Evolutionary conservation across 2,888 invertebrate species (phyloP).

Genomic region (Brachyptera risi): DNA sequence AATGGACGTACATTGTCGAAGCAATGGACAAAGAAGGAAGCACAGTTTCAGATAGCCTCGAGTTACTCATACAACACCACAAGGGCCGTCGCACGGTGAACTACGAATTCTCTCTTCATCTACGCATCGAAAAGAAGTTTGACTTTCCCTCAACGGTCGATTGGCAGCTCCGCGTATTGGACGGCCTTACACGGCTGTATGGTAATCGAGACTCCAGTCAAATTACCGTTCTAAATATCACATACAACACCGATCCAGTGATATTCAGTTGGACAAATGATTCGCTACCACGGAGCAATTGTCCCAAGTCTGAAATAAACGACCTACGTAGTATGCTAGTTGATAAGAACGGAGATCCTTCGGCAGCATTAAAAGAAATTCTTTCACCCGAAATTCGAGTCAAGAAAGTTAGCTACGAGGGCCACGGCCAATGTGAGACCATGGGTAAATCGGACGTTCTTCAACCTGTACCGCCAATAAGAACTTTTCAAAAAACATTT

Average conservation of each 20-base stretch:
- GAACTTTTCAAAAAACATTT: constrained; percentile 58
- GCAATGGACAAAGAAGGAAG: constrained; percentile 76
- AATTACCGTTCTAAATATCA: constrained; percentile 60
- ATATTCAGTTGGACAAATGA: constrained; percentile 84
- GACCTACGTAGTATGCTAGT: constrained; percentile 57
- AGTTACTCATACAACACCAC: constrained; percentile 75
- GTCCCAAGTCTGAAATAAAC: constrained; percentile 71
- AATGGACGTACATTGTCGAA: constrained; percentile 73
- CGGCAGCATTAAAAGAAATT: neutral
- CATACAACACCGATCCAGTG: constrained; percentile 59
- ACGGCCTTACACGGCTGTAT: constrained; percentile 55
- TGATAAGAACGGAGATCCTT: neutral
- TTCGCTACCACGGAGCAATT: constrained; percentile 70
- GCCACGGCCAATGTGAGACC: constrained; percentile 59
- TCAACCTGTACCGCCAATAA: constrained; percentile 48
- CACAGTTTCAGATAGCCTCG: constrained; percentile 63
- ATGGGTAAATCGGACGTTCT: constrained; percentile 42
- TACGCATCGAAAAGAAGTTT: constrained; percentile 57
- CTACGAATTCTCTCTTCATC: constrained; percentile 72
- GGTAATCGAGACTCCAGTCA: constrained; percentile 56
- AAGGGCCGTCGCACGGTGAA: constrained; percentile 72
- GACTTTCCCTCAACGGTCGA: constrained; percentile 65
- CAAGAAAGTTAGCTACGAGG: constrained; percentile 59
- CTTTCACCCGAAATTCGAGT: neutral
- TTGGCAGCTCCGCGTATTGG: constrained; percentile 70